Conservation (phyloP, 2,797 vertebrate species). For the Acanthurus lineatus region DNA sequence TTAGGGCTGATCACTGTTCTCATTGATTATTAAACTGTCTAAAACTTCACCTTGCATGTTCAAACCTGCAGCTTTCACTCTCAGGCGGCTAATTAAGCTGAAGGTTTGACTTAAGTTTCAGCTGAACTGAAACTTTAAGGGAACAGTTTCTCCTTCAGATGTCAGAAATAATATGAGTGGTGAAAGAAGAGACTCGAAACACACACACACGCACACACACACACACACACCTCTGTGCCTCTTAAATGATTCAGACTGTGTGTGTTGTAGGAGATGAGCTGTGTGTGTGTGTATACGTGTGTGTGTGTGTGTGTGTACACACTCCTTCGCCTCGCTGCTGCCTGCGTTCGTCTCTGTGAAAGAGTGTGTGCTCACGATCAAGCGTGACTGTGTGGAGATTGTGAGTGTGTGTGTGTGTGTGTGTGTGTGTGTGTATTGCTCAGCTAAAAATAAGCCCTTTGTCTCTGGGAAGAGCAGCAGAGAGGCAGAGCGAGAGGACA, state of each 20-base stretch:
- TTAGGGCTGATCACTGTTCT: neutral
- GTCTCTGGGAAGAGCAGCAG: constrained; percentile 67
- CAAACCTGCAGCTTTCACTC: neutral
- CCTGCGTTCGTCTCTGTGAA: constrained; percentile 4
- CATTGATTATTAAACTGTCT: neutral
- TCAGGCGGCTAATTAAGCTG: neutral
- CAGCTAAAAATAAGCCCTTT: constrained; percentile 80
- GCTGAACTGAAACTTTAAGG: too few species aligned
- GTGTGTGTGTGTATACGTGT: neutral
- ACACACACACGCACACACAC: too few species aligned
- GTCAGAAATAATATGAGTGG: constrained; percentile 8
- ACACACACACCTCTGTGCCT: neutral
- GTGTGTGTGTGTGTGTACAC: neutral
- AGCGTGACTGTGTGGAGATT: constrained; percentile 25
- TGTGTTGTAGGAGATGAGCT: neutral
- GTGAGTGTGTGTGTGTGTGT: constrained; percentile 3
- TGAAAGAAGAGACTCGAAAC: neutral
- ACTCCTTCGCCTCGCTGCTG: constrained; percentile 17
- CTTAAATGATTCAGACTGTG: constrained; percentile 39
- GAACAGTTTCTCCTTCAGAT: neutral
- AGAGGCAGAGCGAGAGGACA: constrained; percentile 45
- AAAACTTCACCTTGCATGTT: too few species aligned
- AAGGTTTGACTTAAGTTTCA: neutral
- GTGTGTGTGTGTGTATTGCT: constrained; percentile 10
- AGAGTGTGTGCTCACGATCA: constrained; percentile 14